Base-by-base conservation (phyloP, 2,113 vertebrate genomes). In the Variabilichromis moorii region DNA sequence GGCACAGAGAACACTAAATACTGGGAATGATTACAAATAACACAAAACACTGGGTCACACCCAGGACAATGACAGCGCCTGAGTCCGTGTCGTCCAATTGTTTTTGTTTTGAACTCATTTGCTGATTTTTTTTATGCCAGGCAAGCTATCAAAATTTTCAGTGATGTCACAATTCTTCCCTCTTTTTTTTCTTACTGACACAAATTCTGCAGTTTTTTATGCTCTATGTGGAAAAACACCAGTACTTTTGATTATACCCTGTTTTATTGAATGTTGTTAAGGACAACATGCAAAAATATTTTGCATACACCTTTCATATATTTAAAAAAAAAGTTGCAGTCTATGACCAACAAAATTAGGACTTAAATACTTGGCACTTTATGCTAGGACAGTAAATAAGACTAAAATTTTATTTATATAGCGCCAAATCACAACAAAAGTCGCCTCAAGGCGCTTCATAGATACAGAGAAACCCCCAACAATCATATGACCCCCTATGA, bases 231-330 rank as follows among this genome's bases (percentile, higher is more conserved):
- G 21, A 55, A 55, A 55, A 55, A 55, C 54, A 55, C 0, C 54
- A 55, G 54, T 55, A 26, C 6, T 55, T 55, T 55, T 55, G 0
- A 55, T 26, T 55, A 26, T 55, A 55, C 21, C 21, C 21, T 55
- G 54, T 55, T 55, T 55, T 55, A 26, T 55, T 55, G 11, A 8
- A 55, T 55, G 53, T 55, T 55, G 53, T 4, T 55, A 55, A 55
- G 0, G 53, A 55, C 2, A 55, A 55, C 53, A 24, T 55, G 53
- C 53, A 55, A 55, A 55, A 24, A 55, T 55, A 55, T 55, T 55
- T 55, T 0, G 0, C 11, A 55, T 2, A 55, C 53, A 55, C 53
- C 53, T 55, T 55, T 0, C 53, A 55, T 24, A 55, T 55, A 55
- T 55, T 1, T 24, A 1, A 24, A 51, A 55, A 45, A 47, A 55